These are phyloP conservation scores for Crambe crambe DNA, from an alignment of 37 sponge, comb jelly and placozoan genomes.

Conservation along the genomic window DNA sequence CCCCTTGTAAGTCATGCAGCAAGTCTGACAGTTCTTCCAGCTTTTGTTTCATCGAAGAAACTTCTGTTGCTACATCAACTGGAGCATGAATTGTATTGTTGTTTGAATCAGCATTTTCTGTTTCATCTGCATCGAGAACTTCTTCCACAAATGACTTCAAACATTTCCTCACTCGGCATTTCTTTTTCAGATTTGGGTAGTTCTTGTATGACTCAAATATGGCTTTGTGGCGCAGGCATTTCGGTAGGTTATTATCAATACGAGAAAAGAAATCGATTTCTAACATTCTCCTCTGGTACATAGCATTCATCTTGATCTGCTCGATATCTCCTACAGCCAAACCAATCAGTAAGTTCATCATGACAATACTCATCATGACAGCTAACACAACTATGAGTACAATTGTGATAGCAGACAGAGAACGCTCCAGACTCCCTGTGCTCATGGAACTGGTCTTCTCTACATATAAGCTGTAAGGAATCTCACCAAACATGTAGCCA, in stretches of 20 bases:
- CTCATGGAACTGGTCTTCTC: neutral
- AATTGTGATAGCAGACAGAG: constrained; percentile 23
- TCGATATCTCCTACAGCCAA: constrained; percentile 93
- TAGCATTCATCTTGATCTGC: constrained; percentile 64
- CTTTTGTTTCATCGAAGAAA: neutral
- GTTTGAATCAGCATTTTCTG: too few species aligned
- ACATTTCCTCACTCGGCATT: too few species aligned
- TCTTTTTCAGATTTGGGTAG: too few species aligned
- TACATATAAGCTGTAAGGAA: constrained; percentile 43
- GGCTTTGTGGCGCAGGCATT: neutral
- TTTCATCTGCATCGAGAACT: too few species aligned
- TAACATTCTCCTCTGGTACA: constrained; percentile 21
- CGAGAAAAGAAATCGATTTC: constrained; percentile 33
- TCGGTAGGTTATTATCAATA: constrained; percentile 44
- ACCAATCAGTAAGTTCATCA: constrained; percentile 88
- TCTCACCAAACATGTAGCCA: constrained; percentile 64
- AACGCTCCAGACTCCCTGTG: too few species aligned
- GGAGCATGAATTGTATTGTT: neutral
- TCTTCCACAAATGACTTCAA: too few species aligned
- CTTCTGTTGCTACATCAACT: neutral
- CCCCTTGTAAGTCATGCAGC: neutral
- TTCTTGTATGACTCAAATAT: too few species aligned
- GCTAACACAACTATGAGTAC: neutral
- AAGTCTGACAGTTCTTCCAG: neutral
- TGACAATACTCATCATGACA: constrained; percentile 42